phyloP scores from a whole-genome alignment of 2,797 vertebrate genomes.

The Phylloscopus collybita region DNA sequence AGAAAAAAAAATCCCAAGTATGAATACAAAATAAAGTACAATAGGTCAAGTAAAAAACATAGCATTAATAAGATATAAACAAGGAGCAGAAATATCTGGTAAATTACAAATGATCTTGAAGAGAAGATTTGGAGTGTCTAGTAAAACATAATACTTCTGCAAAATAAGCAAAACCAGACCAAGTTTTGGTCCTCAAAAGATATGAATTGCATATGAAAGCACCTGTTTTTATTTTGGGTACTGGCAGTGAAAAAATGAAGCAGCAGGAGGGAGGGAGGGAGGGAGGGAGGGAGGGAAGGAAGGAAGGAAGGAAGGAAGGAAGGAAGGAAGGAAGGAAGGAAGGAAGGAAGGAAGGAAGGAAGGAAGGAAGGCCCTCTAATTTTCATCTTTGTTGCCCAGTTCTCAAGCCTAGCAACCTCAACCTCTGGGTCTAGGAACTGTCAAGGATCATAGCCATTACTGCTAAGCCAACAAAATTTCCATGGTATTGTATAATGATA shows the following conservation, averaged over 20 bases:
- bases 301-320: no score
- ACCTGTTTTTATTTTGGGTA: not conserved
- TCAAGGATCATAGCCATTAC: no score
- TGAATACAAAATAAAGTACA: not conserved
- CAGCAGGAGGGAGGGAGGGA: not conserved
- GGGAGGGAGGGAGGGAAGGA: accelerated
- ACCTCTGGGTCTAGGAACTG: not conserved
- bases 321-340: accelerated
- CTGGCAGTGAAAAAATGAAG: not conserved
- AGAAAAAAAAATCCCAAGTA: not conserved
- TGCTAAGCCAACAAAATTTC: not conserved
- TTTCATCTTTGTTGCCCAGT: not conserved
- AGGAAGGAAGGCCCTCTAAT: not conserved
- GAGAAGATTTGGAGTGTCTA: not conserved
- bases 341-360: accelerated
- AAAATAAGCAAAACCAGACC: not conserved
- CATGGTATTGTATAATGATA: no score
- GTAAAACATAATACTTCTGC: not conserved
- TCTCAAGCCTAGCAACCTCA: not conserved
- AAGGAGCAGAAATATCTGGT: not conserved
- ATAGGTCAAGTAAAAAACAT: not conserved
- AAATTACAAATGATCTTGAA: not conserved
- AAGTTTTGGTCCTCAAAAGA: not conserved
- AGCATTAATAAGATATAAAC: not conserved
- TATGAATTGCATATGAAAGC: not conserved